Evolutionary conservation across 2,797 vertebrate genomes (phyloP), one percentile per base, ranked within the genome.

Genomic region (Leptoclinus maculatus): DNA sequence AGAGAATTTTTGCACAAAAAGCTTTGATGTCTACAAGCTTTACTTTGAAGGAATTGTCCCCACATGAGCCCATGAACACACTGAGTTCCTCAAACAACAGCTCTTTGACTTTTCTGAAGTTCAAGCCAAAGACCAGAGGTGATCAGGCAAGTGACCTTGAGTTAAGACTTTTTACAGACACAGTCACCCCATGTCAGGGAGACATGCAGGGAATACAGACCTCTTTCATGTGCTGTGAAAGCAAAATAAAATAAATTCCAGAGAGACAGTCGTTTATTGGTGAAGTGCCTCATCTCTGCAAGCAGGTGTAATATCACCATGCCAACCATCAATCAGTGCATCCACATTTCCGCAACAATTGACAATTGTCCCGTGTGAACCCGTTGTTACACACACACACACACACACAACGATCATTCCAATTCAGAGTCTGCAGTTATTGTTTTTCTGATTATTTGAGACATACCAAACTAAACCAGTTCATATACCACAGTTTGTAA

Each of bases 11-110:
- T 76, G 27, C 76, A 67, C 73, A 81, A 66, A 76, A 60, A 7
- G 21, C 85, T 90, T 90, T 92, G 84, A 92, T 90, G 86, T 92
- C 71, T 86, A 71, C 76, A 73, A 84, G 76, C 53, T 89, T 87
- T 80, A 78, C 88, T 90, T 89, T 88, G 84, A 83, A 54, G 83
- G 79, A 76, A 85, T 87, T 87, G 84, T 87, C 71, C 65, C 76
- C 57, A 47, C 80, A 79, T 76, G 74, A 83, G 57, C 34, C 81
- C 38, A 23, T 8, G 34, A 66, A 76, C 68, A 82, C 66, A 58
- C 68, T 17, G 66, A 73, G 68, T 71, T 80, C 71, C 60, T 86
- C 77, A 70, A 76, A 60, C 60, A 72, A 72, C 49, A 58, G 59
- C 14, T 79, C 27, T 83, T 75, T 60, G 12, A 79, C 71, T 77